Conservation (phyloP, 2,888 invertebrate species). For the Priapulus caudatus region DNA sequence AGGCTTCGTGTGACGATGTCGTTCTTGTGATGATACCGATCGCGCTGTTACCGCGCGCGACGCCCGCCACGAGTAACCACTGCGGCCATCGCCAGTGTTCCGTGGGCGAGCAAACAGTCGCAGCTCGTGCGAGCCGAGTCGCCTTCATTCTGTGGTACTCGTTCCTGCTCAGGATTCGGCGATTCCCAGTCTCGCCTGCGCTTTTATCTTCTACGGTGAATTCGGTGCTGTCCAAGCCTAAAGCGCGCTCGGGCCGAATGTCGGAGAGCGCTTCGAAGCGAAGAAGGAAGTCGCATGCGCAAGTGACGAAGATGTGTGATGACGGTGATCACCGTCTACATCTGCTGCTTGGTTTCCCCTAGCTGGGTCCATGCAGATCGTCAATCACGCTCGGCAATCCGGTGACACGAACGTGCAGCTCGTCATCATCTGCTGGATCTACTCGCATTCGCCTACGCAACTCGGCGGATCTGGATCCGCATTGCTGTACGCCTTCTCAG, state of each 20-base stretch:
- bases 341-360: slow-evolving; percentile 84
- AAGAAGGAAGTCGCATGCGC: slow-evolving; percentile 49
- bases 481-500: not conserved
- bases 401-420: slow-evolving; percentile 58
- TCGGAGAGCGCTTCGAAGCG: slow-evolving; percentile 60
- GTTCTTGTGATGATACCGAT: too few relatives aligned
- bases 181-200: slow-evolving; percentile 67
- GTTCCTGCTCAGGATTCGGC: slow-evolving; percentile 74
- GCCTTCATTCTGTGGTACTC: slow-evolving; percentile 78
- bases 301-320: slow-evolving; percentile 82
- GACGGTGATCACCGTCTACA: slow-evolving; percentile 80
- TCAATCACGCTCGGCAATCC: slow-evolving; percentile 57
- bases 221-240: slow-evolving; percentile 71
- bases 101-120: slow-evolving; percentile 64
- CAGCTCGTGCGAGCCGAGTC: slow-evolving; percentile 45
- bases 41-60: slow-evolving; percentile 75
- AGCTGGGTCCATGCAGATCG: slow-evolving; percentile 72
- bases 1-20: slow-evolving; percentile 70
- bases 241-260: slow-evolving; percentile 40
- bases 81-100: slow-evolving; percentile 56
- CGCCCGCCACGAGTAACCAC: slow-evolving; percentile 54
- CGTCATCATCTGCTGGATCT: slow-evolving; percentile 69
- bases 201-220: slow-evolving; percentile 76
- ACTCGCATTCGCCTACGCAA: slow-evolving; percentile 71
- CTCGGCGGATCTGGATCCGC: slow-evolving; percentile 51